Evolutionary conservation across 2,797 vertebrate species (phyloP).

Genomic region (Eurystomus glaucurus): DNA sequence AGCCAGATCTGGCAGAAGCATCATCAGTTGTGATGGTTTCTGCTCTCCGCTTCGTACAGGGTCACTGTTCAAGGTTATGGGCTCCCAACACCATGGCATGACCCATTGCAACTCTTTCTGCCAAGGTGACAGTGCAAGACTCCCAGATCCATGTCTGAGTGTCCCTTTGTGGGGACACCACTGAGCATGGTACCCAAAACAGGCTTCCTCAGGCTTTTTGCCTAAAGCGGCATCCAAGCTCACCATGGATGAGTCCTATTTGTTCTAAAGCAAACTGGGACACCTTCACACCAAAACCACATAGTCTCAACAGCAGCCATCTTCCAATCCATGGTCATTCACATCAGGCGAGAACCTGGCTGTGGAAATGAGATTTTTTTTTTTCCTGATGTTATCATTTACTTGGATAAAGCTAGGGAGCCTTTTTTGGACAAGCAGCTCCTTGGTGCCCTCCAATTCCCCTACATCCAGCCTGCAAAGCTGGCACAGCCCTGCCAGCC

Average conservation of each 20-base stretch:
- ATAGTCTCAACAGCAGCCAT: neutral
- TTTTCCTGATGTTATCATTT: neutral
- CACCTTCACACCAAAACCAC: neutral
- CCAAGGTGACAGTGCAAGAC: neutral
- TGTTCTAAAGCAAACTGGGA: neutral
- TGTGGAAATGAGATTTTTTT: neutral
- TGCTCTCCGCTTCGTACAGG: accelerated
- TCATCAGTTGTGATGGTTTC: neutral
- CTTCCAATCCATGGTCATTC: neutral
- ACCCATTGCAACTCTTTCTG: neutral
- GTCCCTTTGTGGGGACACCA: neutral
- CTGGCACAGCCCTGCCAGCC: neutral
- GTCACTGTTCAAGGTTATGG: neutral
- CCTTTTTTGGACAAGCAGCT: neutral
- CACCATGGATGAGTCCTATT: neutral
- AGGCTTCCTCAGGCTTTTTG: neutral
- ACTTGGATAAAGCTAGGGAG: neutral
- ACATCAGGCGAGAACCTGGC: neutral
- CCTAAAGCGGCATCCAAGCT: neutral
- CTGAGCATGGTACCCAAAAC: neutral
- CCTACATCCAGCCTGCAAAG: neutral
- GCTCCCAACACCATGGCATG: accelerated
- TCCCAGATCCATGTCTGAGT: accelerated
- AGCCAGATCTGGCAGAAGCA: neutral
- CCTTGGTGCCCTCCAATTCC: neutral